Evolutionary conservation across 2,888 invertebrate species (phyloP), one percentile per base, ranked within the genome.

Genomic region (Leptinotarsa rubiginosa): DNA sequence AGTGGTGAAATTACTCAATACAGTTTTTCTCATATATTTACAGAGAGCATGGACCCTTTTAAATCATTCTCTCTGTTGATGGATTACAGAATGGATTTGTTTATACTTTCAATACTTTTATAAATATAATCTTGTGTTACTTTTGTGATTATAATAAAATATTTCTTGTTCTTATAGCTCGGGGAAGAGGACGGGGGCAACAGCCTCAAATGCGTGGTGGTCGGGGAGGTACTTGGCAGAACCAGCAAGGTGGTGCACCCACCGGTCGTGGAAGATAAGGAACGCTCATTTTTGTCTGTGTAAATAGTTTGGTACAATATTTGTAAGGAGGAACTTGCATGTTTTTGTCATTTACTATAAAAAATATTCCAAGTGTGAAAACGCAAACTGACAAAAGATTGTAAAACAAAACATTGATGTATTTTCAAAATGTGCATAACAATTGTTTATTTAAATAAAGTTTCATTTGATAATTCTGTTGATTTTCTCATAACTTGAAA

Each of bases 401-500:
- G 22, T 41, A 69, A 41, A 59, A 52, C 16, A 62, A 62, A 41
- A 41, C 41, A 41, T 41, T 41, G 41, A 41, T 12, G 41, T 41
- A 41, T 41, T 41, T 41, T 41, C 10, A 3, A 41, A 41, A 41
- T 10, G 12, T 41, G 12, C 50, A 50, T 50, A 50, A 13, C 56
- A 56, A 56, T 1, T 22, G 3, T 25, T 22, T 22, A 56, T 12
- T 52, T 52, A 10, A 65, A 65, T 54, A 71, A 71, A 54, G 52
- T 15, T 22, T 65, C 50, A 16, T 49, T 54, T 65, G 13, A 52
- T 50, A 71, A 64, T 74, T 74, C 56, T 73, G 62, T 75, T 70
- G 16, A 50, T 13, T 62, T 74, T 78, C 22, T 89, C 90, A 95
- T 79, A 97, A 89, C 89, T 98, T 99, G 87, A 96, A 97, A 47